Percentiles rank a stretch among this genome's conserved stretches.
Evolutionary conservation across 92 coral and sea anemone genomes (phyloP).

Genomic region (Blastomussa wellsi): DNA sequence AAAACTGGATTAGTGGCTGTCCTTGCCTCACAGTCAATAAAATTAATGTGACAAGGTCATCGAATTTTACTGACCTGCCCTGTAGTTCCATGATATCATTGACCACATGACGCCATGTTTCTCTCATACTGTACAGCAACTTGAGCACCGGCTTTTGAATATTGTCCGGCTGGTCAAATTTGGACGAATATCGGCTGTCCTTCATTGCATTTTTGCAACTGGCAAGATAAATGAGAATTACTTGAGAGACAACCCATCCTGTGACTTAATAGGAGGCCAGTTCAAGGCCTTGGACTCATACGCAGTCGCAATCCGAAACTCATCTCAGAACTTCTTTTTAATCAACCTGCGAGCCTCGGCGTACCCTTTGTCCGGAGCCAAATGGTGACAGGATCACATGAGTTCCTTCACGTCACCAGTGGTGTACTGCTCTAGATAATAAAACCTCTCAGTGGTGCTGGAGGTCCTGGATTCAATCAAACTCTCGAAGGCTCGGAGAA

Average conservation of each 20-base stretch:
- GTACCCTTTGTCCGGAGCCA: constrained; percentile 36
- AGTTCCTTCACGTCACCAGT: constrained; percentile 49
- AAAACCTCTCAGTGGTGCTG: constrained; percentile 24
- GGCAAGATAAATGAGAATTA: constrained; percentile 47
- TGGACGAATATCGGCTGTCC: constrained; percentile 40
- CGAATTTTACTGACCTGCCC: constrained; percentile 15
- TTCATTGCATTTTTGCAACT: constrained; percentile 56
- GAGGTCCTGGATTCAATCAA: constrained; percentile 49
- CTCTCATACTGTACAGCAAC: constrained; percentile 43
- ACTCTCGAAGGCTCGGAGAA: constrained; percentile 47
- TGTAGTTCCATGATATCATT: constrained; percentile 32
- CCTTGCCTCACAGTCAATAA: constrained; percentile 52
- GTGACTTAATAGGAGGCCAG: constrained; percentile 30
- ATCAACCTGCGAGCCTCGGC: constrained; percentile 39
- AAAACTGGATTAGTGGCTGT: constrained; percentile 47
- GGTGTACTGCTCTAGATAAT: constrained; percentile 59
- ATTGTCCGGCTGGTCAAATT: constrained; percentile 49
- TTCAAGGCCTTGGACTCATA: constrained; percentile 41
- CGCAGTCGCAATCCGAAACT: constrained; percentile 46
- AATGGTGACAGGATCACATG: constrained; percentile 37
- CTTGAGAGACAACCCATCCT: constrained; percentile 39
- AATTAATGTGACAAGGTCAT: constrained; percentile 36
- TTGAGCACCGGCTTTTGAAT: constrained; percentile 5
- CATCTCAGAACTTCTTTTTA: constrained; percentile 44
- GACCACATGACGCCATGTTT: constrained; percentile 47